phyloP scores from a whole-genome alignment of 2,797 vertebrate species.

The Dendrocincla fuliginosa region DNA sequence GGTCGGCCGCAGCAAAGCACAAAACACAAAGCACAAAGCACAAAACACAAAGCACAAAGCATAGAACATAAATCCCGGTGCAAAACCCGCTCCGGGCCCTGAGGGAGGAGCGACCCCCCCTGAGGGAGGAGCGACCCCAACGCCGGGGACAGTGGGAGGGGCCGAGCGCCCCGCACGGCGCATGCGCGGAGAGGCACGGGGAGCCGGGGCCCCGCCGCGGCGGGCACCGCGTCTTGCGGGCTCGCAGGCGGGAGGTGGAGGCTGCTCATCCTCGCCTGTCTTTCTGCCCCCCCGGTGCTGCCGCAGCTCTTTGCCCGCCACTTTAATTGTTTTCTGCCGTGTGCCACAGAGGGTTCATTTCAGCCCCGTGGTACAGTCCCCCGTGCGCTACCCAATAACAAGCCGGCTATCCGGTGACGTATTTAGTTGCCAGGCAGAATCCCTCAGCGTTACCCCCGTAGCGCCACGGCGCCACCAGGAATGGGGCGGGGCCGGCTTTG shows the following conservation, averaged over 20 bases:
- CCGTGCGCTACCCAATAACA: neutral
- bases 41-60: too few species aligned
- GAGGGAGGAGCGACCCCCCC: neutral
- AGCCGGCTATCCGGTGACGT: accelerated
- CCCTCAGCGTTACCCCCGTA: accelerated
- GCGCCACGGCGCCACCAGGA: accelerated
- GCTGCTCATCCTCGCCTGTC: accelerated
- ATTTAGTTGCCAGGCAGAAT: neutral
- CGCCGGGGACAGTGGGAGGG: accelerated
- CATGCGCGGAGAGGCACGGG: neutral
- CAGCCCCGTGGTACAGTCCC: neutral
- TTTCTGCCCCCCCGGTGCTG: neutral
- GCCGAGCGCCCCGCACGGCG: accelerated
- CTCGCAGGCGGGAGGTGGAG: accelerated
- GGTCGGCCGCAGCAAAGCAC: too few species aligned
- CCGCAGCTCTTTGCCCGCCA: neutral
- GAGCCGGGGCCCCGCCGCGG: accelerated
- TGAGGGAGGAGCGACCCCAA: too few species aligned
- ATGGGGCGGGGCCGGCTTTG: neutral
- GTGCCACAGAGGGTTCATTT: neutral
- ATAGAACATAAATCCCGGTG: accelerated
- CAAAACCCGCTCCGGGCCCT: accelerated
- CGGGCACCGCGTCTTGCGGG: too few species aligned
- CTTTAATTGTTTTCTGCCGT: neutral
- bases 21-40: too few species aligned